Conservation (phyloP, 2,113 vertebrate species). For the Argyrosomus japonicus region DNA sequence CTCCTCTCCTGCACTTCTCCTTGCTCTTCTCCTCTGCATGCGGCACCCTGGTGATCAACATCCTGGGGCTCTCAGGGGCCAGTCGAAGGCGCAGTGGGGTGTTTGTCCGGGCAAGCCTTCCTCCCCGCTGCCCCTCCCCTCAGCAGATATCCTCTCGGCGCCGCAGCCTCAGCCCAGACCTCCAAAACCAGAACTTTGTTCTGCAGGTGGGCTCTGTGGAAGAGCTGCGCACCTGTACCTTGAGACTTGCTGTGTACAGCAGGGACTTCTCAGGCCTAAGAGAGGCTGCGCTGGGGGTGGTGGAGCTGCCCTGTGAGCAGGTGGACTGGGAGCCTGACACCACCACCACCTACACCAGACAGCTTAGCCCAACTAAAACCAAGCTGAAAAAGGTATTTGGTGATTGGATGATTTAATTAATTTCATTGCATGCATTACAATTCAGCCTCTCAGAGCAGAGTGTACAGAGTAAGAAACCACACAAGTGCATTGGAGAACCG, state of each 20-base stretch:
- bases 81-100: constrained; percentile 72
- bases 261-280: constrained; percentile 81
- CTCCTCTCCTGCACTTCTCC: constrained; percentile 80
- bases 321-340: constrained; percentile 78
- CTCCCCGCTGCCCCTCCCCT: constrained; percentile 70
- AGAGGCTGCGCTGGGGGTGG: constrained; percentile 81
- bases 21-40: constrained; percentile 76
- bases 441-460: background rate
- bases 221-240: constrained; percentile 78
- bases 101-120: constrained; percentile 80
- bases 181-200: constrained; percentile 73
- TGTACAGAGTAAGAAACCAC: background rate
- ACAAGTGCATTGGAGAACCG: background rate
- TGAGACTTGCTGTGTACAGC: constrained; percentile 81
- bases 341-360: constrained; percentile 74
- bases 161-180: constrained; percentile 76
- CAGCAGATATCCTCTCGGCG: constrained; percentile 48
- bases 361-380: constrained; percentile 80
- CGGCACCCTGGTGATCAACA: constrained; percentile 77
- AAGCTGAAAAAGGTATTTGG: constrained; percentile 85
- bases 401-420: background rate
- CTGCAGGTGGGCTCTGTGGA: constrained; percentile 79
- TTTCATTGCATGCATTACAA: background rate
- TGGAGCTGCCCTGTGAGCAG: constrained; percentile 83
- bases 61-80: constrained; percentile 81